Evolutionary conservation across 1,140 invertebrate genomes (phyloP).

Genomic region (Drosophila nasuta): DNA sequence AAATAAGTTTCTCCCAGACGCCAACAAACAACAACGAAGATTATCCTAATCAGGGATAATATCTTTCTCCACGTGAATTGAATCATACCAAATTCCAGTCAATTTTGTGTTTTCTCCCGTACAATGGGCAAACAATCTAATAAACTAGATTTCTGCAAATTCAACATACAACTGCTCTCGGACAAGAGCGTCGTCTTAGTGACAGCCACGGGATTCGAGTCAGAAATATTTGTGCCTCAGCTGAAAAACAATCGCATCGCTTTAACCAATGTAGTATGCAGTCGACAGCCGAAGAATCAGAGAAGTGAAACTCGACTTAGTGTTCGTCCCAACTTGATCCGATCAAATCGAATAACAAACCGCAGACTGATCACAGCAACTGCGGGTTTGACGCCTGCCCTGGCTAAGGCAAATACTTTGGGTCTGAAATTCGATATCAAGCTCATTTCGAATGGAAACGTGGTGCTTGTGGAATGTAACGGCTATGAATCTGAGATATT

Average conservation of each 20-base stretch:
- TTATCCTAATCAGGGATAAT: background rate
- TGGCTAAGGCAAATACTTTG: background rate
- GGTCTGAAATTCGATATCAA: constrained; percentile 18
- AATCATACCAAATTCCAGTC: constrained; percentile 15
- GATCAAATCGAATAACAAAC: background rate
- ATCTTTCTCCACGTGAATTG: background rate
- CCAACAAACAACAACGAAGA: background rate
- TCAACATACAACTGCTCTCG: constrained; percentile 40
- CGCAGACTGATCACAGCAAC: constrained; percentile 27
- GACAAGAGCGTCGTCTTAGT: constrained; percentile 40
- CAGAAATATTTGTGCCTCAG: constrained; percentile 54
- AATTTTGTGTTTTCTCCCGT: background rate
- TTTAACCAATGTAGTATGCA: constrained; percentile 37
- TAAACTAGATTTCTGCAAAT: background rate
- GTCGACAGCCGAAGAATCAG: constrained; percentile 7
- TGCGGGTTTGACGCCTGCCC: constrained; percentile 7
- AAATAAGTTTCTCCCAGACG: constrained; percentile 3
- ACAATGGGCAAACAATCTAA: background rate
- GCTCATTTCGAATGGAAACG: constrained; percentile 49
- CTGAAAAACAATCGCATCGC: constrained; percentile 18
- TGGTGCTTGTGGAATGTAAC: constrained; percentile 55
- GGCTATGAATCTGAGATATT: constrained; percentile 60
- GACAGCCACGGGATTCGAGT: constrained; percentile 30
- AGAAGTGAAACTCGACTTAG: background rate
- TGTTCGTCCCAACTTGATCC: background rate